Base-by-base conservation (phyloP, 2,888 invertebrate genomes). In the Euzetes globulus region DNA sequence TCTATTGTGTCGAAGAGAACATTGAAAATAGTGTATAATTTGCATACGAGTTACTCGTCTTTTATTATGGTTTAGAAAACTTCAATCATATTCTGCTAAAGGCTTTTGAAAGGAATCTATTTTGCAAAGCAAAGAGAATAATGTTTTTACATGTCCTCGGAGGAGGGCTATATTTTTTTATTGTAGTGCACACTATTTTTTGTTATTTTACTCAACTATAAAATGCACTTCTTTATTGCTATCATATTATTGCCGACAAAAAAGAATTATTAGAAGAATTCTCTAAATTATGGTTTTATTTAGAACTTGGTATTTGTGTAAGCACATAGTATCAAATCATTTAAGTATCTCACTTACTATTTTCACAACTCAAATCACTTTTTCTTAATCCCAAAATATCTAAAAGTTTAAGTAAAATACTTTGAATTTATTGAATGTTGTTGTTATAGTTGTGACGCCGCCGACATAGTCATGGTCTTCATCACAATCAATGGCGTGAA, bases 401-500 rank as follows among this genome's bases (percentile, higher is more conserved):
- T n/a, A n/a, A n/a, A n/a, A n/a, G n/a, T n/a, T n/a, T n/a, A n/a
- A n/a, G n/a, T n/a, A n/a, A n/a, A 22, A 60, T 58, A 19, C 22
- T 58, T 13, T 33, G n/a, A n/a, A n/a, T 22, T 70, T 47, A 17
- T 2, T 22, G 22, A 9, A 22, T 22, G 11, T 55, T 63, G 22
- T 68, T 63, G 41, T 78, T 79, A 25, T 85, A 92, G 91, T 79
- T 92, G 92, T 82, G 87, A 89, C 71, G 88, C 87, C 79, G 87
- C 89, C 79, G 92, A 92, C 83, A 87, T 90, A n/a, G 84, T 92
- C 76, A 87, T 89, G 82, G 91, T 91, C 17, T 90, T 90, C 82
- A 89, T 93, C 71, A 88, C 90, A 80, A 89, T 91, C 75, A 90
- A 91, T 13, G 91, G 91, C 1, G 86, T 91, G 79, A 88, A 91